A percentile compares a stretch with the other conserved stretches of the same genome.
These are phyloP conservation scores for Artibeus jamaicensis DNA, from an alignment of 2,797 vertebrate species.

Conservation along the genomic window DNA sequence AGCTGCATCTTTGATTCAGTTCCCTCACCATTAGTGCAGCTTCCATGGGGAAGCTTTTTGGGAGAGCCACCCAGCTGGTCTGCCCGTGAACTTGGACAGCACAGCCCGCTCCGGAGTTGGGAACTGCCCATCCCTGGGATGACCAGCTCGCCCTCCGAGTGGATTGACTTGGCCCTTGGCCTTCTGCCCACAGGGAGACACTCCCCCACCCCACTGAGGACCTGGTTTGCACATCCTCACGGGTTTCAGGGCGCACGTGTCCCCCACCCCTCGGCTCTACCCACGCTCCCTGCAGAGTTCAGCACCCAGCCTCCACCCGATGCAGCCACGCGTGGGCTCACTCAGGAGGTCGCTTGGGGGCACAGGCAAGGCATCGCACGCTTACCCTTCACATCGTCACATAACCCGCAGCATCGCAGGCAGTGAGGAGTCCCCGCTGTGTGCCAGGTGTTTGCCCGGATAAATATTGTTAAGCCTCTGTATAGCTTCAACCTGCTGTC, in stretches of 20 bases:
- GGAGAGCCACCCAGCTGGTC: not conserved
- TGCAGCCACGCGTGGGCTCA: not conserved
- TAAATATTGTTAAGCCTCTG: not conserved
- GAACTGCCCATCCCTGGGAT: not conserved
- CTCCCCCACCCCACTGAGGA: not conserved
- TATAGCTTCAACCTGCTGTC: not conserved
- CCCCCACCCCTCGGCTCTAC: not conserved
- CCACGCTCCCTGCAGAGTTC: accelerated
- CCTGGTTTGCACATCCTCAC: not conserved
- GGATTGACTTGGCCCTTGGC: not conserved
- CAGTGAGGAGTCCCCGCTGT: not conserved
- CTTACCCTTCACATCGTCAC: not conserved
- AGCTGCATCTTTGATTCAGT: not conserved
- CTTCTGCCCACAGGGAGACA: not conserved
- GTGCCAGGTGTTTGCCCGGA: slow-evolving; percentile 28
- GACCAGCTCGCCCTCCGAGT: not conserved
- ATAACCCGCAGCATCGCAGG: not conserved
- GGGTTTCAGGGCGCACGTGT: not conserved
- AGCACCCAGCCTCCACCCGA: not conserved
- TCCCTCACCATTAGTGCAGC: not conserved
- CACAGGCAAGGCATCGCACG: not conserved
- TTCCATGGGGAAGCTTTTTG: slow-evolving; percentile 6
- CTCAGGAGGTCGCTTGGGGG: not conserved
- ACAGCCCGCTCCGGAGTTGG: not conserved
- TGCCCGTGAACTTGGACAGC: not conserved